Conservation (phyloP, 2,797 vertebrate genomes). For the Pangasius mekongensis region DNA sequence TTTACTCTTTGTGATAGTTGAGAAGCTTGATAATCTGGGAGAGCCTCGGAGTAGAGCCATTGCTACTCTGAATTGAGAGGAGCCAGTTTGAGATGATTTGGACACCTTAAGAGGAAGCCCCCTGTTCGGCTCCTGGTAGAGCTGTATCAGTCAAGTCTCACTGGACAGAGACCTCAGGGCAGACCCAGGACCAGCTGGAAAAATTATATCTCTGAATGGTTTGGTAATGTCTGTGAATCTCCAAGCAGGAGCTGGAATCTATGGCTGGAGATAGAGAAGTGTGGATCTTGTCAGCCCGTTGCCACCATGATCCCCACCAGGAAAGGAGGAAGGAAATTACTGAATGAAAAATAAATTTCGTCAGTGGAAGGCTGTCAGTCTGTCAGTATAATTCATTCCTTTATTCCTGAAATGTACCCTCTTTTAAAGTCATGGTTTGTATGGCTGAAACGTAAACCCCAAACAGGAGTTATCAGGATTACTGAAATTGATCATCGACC, state of each 20-base stretch:
- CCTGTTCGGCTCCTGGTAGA: neutral
- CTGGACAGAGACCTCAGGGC: no score
- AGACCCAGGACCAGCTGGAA: neutral
- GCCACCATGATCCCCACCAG: neutral
- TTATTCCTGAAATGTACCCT: neutral
- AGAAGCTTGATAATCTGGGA: neutral
- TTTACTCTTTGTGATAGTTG: rapidly evolving
- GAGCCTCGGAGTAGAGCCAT: no score
- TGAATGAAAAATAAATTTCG: neutral
- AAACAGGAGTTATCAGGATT: neutral
- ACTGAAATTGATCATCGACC: constrained; percentile 4
- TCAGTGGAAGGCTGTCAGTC: neutral
- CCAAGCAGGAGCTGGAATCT: neutral
- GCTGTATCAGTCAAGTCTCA: no score
- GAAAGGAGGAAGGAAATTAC: neutral
- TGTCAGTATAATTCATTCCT: neutral
- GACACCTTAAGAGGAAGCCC: neutral
- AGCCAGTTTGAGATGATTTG: neutral
- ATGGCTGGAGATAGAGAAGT: neutral
- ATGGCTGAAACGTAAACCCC: neutral
- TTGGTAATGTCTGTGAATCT: neutral
- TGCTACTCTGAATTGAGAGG: no score
- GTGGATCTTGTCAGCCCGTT: neutral
- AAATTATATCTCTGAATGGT: neutral
- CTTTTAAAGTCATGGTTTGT: neutral